Conservation (phyloP, 2,113 vertebrate species). For the Megaceryle torquata region DNA sequence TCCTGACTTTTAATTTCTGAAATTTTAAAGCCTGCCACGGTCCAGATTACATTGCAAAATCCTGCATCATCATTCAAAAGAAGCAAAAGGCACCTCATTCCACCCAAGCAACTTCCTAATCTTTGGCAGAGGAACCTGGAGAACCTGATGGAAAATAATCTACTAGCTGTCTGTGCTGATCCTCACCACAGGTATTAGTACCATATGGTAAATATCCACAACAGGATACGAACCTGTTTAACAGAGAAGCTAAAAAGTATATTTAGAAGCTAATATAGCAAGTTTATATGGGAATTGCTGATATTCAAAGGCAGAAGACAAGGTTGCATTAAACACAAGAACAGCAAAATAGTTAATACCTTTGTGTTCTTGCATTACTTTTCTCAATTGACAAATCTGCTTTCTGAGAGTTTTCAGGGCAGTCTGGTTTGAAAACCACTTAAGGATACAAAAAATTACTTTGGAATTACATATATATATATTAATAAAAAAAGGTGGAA, state of each 20-base stretch:
- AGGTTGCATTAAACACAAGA: not conserved
- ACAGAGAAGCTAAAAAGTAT: not conserved
- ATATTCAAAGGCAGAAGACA: not conserved
- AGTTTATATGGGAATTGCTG: not conserved
- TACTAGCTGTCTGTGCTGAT: not conserved
- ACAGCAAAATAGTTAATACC: not conserved
- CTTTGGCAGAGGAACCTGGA: not conserved
- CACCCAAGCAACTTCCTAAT: not conserved
- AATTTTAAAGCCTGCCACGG: not conserved
- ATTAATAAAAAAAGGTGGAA: not conserved
- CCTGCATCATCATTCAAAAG: not conserved
- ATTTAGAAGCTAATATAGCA: accelerated
- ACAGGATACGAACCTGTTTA: not conserved
- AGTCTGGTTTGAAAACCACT: not conserved
- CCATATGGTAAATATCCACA: not conserved
- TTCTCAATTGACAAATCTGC: not conserved
- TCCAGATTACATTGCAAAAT: not conserved
- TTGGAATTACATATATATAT: not conserved
- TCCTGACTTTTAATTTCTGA: not conserved
- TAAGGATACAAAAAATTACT: not conserved
- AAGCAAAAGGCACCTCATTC: not conserved
- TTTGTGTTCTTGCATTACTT: not conserved
- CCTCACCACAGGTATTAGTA: not conserved
- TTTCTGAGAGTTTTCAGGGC: not conserved
- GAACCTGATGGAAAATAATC: not conserved